phyloP scores from a whole-genome alignment of 2,113 vertebrate genomes.

The Uria aalge region DNA sequence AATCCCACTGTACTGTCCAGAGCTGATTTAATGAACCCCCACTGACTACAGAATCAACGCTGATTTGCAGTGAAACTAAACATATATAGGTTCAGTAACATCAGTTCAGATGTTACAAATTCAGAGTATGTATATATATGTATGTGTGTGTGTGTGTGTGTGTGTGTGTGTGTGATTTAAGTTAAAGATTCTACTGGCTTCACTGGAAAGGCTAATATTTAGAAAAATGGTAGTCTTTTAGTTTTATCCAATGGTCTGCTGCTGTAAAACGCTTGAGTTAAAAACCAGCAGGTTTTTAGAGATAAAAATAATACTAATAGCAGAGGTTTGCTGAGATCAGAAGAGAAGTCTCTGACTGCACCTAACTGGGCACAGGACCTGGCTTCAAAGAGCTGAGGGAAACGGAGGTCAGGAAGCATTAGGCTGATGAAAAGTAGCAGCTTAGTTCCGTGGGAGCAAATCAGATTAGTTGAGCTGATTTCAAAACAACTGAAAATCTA shows the following conservation, averaged over 20 bases:
- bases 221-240: neutral
- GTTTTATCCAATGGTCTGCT: neutral
- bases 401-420: neutral
- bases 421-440: neutral
- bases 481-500: neutral
- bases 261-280: neutral
- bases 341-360: neutral
- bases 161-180: neutral
- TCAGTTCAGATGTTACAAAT: neutral
- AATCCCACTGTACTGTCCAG: neutral
- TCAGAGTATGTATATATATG: neutral
- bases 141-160: neutral
- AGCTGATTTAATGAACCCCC: neutral
- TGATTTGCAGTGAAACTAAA: neutral
- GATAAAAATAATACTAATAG: neutral
- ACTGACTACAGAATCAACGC: neutral
- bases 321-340: neutral
- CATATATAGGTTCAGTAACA: neutral
- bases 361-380: neutral
- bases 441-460: neutral
- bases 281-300: neutral
- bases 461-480: neutral
- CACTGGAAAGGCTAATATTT: neutral
- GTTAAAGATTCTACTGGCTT: neutral
- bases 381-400: neutral